A percentile compares a stretch with the other conserved stretches of the same genome.
phyloP scores from a whole-genome alignment of 37 sponge, comb jelly and placozoan genomes.

The Hexactinellida sp. region DNA sequence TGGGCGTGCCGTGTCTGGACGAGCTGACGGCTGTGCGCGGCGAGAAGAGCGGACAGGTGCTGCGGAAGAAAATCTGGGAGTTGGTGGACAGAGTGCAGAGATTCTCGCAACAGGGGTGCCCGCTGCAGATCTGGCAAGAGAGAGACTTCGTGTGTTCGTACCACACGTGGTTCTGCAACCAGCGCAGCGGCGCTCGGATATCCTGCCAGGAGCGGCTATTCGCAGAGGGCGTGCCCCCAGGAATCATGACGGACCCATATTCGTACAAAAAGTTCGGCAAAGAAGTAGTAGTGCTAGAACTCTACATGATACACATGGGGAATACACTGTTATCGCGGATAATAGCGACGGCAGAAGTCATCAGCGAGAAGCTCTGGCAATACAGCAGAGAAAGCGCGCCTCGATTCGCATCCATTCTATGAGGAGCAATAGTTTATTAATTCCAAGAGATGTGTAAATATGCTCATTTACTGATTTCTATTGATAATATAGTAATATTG shows the following conservation, averaged over 20 bases:
- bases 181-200: neutral
- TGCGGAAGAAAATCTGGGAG: neutral
- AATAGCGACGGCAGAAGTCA: neutral
- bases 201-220: neutral
- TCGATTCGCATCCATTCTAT: neutral
- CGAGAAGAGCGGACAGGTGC: neutral
- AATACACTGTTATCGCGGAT: neutral
- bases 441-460: neutral
- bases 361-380: conserved; percentile 1
- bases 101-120: neutral
- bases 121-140: neutral
- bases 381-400: neutral
- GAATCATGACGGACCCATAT: neutral
- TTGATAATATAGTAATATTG: neutral
- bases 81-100: neutral
- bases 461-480: neutral
- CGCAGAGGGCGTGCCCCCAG: neutral
- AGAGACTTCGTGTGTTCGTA: neutral
- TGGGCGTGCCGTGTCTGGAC: neutral
- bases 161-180: neutral
- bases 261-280: neutral
- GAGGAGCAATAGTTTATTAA: neutral
- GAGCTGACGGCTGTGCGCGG: neutral
- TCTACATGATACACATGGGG: neutral
- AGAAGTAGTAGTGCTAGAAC: neutral